These are phyloP conservation scores for Streptopelia turtur DNA, from an alignment of 2,797 vertebrate species.

Conservation along the genomic window DNA sequence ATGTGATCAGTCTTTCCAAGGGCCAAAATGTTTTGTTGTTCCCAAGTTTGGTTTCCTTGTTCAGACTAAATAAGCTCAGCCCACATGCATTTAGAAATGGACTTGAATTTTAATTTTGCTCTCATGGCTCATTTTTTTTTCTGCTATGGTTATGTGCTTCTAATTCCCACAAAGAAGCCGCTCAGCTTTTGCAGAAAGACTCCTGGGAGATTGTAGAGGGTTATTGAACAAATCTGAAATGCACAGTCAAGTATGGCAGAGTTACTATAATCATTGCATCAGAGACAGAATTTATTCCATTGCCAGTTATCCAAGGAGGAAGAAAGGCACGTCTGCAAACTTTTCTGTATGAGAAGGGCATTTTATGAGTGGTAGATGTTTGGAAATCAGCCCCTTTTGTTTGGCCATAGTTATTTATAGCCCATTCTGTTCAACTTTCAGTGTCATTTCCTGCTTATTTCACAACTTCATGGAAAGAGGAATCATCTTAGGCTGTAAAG, in stretches of 20 bases:
- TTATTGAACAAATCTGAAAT: constrained; percentile 25
- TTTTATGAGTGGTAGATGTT: background rate
- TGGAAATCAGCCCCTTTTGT: background rate
- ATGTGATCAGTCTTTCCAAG: background rate
- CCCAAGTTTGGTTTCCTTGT: background rate
- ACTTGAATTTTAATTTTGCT: constrained; percentile 46
- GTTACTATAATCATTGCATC: background rate
- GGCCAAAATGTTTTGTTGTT: constrained; percentile 20
- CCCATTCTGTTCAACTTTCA: background rate
- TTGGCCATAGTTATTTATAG: background rate
- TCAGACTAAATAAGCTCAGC: constrained; percentile 5
- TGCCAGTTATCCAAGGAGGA: background rate
- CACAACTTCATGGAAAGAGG: background rate
- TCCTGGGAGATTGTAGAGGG: background rate
- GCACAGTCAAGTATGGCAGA: background rate
- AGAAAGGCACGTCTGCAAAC: background rate
- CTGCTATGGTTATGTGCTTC: background rate
- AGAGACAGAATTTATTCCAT: background rate
- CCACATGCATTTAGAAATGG: background rate
- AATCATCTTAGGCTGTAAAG: background rate
- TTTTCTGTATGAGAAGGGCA: background rate
- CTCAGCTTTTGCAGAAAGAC: background rate
- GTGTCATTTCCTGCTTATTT: background rate
- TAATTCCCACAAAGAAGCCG: background rate
- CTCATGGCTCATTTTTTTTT: background rate